A percentile compares a stretch with the other conserved stretches of the same genome.
phyloP scores from a whole-genome alignment of 2,888 invertebrate genomes.

The Pogonocherus hispidulus region DNA sequence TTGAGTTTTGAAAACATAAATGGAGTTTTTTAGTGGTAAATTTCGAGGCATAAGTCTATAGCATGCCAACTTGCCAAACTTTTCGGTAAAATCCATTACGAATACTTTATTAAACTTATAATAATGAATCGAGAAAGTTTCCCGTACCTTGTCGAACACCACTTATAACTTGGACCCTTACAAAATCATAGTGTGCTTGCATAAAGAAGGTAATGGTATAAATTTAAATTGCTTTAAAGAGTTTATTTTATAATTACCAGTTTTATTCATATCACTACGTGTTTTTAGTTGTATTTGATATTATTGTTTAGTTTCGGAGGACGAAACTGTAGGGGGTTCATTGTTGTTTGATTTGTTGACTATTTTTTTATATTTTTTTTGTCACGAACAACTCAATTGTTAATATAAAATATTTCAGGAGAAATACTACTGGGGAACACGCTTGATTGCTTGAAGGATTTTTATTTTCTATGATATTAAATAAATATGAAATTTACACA shows the following conservation, averaged over 20 bases:
- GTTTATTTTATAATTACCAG: constrained; percentile 12
- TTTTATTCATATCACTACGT: too few relatives aligned
- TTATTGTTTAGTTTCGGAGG: too few relatives aligned
- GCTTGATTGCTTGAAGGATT: too few relatives aligned
- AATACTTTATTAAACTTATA: constrained; percentile 19
- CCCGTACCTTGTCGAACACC: constrained; percentile 10
- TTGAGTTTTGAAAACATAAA: background rate
- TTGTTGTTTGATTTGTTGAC: too few relatives aligned
- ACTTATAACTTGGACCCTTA: constrained; percentile 20
- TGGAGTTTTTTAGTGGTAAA: background rate
- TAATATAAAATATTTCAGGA: too few relatives aligned
- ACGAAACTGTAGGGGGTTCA: too few relatives aligned
- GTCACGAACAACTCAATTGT: too few relatives aligned
- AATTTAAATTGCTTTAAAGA: constrained; percentile 23
- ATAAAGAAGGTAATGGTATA: constrained; percentile 12
- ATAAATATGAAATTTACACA: too few relatives aligned
- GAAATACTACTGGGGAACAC: too few relatives aligned
- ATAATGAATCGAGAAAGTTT: constrained; percentile 19
- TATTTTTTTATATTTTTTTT: too few relatives aligned
- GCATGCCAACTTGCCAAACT: background rate
- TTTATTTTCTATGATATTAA: too few relatives aligned
- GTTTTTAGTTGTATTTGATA: background rate
- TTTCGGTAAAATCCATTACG: constrained; percentile 10
- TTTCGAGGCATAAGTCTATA: background rate
- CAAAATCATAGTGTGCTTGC: constrained; percentile 8